Conservation (phyloP, 2,797 vertebrate genomes). For the Cichlasoma orientale region DNA sequence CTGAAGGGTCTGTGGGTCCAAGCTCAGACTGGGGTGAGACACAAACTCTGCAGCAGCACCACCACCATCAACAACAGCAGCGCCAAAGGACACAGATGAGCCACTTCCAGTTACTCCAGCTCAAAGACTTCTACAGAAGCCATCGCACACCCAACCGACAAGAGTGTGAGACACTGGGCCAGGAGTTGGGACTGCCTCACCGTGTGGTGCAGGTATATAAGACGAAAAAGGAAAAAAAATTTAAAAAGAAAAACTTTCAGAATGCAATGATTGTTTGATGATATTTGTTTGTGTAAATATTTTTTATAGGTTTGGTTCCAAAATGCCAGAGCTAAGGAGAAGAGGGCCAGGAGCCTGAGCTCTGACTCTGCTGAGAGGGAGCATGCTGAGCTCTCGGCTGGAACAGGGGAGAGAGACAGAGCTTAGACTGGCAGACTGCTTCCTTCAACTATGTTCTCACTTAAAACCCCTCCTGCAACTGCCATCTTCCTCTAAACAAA, state of each 20-base stretch:
- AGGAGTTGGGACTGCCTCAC: slow-evolving; percentile 97
- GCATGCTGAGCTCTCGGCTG: slow-evolving; percentile 73
- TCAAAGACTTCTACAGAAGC: slow-evolving; percentile 97
- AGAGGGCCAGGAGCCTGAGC: slow-evolving; percentile 87
- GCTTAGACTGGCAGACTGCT: slow-evolving; percentile 89
- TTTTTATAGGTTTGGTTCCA: slow-evolving; percentile 94
- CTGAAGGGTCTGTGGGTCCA: slow-evolving; percentile 88
- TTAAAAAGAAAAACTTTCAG: background rate
- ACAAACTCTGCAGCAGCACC: slow-evolving; percentile 81
- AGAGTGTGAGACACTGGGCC: slow-evolving; percentile 97
- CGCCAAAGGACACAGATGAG: slow-evolving; percentile 99
- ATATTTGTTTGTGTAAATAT: slow-evolving; percentile 12
- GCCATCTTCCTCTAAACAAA: slow-evolving; percentile 61
- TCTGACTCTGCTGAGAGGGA: slow-evolving; percentile 77
- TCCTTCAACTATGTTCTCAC: slow-evolving; percentile 89
- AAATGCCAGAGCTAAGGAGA: slow-evolving; percentile 98
- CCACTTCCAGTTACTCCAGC: slow-evolving; percentile 95
- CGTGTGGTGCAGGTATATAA: slow-evolving; percentile 90
- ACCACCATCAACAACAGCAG: slow-evolving; percentile 76
- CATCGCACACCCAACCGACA: slow-evolving; percentile 97
- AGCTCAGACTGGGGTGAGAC: slow-evolving; percentile 89
- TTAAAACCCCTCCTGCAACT: slow-evolving; percentile 75
- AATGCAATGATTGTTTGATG: background rate
- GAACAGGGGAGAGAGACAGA: slow-evolving; percentile 88
- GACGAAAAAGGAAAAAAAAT: background rate